Conservation (phyloP, 2,113 vertebrate genomes). For the Heterotis niloticus region DNA sequence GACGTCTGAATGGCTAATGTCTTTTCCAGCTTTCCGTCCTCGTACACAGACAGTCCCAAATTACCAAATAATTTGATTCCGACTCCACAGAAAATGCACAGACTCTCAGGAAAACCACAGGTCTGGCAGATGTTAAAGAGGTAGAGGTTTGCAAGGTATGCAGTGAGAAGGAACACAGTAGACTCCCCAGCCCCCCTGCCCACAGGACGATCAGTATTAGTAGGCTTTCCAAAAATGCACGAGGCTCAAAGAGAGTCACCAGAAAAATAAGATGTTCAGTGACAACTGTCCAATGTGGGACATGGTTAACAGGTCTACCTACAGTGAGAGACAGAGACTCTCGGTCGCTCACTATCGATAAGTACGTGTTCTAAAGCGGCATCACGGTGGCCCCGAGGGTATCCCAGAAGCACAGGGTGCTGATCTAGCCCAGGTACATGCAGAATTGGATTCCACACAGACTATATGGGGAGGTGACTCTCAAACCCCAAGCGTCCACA, state of each 20-base stretch:
- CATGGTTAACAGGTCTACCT: neutral
- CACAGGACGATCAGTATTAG: neutral
- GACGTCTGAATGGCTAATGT: neutral
- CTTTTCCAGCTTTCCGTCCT: neutral
- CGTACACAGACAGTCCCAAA: neutral
- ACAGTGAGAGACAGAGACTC: neutral
- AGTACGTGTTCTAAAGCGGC: neutral
- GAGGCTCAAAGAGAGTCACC: neutral
- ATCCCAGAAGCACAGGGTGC: too few species aligned
- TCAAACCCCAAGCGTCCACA: too few species aligned
- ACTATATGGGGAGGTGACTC: too few species aligned
- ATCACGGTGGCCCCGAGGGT: too few species aligned
- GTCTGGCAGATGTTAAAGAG: neutral
- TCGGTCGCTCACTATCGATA: neutral
- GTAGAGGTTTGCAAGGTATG: neutral
- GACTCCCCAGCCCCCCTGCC: neutral
- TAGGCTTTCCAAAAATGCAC: neutral
- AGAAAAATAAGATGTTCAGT: neutral
- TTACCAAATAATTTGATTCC: neutral
- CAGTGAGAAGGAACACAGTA: neutral
- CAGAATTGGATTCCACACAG: too few species aligned
- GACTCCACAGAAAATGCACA: neutral
- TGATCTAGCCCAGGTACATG: too few species aligned
- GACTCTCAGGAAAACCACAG: neutral
- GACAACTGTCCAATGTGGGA: neutral